Evolutionary conservation across 2,113 vertebrate genomes (phyloP).

Genomic region (Chiloscyllium plagiosum): DNA sequence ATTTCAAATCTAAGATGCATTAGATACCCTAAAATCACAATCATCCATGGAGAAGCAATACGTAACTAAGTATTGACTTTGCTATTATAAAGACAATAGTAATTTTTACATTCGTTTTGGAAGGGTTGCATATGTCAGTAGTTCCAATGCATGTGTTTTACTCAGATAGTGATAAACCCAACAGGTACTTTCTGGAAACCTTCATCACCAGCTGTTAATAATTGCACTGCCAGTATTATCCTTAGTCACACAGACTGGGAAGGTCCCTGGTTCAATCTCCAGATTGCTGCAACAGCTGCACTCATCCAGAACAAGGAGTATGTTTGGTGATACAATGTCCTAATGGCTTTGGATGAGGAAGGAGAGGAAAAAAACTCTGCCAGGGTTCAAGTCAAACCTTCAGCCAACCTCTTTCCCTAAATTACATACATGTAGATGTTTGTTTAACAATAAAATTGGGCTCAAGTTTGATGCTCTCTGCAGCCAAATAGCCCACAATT

Average conservation of each 20-base stretch:
- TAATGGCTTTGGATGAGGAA: background rate
- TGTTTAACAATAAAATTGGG: background rate
- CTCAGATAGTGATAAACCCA: background rate
- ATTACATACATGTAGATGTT: background rate
- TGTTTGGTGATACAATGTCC: background rate
- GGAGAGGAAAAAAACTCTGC: too few relatives aligned
- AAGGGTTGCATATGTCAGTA: background rate
- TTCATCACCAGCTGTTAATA: background rate
- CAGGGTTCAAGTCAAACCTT: background rate
- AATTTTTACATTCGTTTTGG: background rate
- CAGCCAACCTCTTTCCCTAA: background rate
- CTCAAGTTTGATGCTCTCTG: background rate
- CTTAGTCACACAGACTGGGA: background rate
- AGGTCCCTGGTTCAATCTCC: background rate
- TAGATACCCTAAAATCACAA: background rate
- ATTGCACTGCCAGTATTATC: background rate
- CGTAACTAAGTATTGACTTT: background rate
- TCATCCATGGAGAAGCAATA: background rate
- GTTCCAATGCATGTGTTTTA: background rate
- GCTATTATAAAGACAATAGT: background rate
- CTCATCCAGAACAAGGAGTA: background rate
- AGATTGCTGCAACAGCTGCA: background rate
- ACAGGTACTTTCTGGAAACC: slow-evolving; percentile 2
- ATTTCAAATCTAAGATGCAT: background rate
- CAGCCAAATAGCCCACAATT: background rate